Evolutionary conservation across 2,113 vertebrate species (phyloP).

Genomic region (Sisor rabdophorus): DNA sequence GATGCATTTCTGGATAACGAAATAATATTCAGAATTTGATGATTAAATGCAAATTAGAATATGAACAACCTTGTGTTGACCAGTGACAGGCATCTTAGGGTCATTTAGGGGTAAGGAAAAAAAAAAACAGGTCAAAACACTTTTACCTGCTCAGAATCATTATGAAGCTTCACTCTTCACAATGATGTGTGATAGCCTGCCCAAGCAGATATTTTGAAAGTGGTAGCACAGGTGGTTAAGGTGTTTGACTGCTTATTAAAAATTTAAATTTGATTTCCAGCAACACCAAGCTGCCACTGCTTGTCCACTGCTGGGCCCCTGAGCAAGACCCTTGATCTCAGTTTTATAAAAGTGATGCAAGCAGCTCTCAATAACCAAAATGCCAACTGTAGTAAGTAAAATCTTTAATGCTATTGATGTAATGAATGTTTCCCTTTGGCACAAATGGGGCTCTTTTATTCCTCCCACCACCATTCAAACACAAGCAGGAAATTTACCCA

Average conservation of each 20-base stretch:
- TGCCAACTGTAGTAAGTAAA: too few relatives aligned
- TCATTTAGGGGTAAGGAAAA: not conserved
- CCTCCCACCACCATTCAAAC: not conserved
- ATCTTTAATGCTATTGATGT: not conserved
- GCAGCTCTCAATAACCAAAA: too few relatives aligned
- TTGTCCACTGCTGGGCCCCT: too few relatives aligned
- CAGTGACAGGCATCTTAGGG: not conserved
- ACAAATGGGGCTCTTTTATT: not conserved
- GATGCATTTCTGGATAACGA: not conserved
- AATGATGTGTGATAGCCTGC: not conserved
- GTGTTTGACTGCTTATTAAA: too few relatives aligned
- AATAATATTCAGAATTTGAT: not conserved
- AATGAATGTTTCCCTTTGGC: not conserved
- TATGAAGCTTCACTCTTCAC: not conserved
- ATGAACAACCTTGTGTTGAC: not conserved
- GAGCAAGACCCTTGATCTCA: too few relatives aligned
- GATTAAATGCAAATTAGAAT: not conserved
- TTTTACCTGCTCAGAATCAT: not conserved
- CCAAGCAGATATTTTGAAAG: not conserved
- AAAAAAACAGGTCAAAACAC: not conserved
- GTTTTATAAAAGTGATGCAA: too few relatives aligned
- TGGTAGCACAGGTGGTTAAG: too few relatives aligned
- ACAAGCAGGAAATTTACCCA: not conserved
- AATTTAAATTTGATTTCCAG: too few relatives aligned
- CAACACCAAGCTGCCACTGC: too few relatives aligned